Base-by-base conservation (phyloP, 2,797 vertebrate genomes). In the Pseudochirops cupreus region DNA sequence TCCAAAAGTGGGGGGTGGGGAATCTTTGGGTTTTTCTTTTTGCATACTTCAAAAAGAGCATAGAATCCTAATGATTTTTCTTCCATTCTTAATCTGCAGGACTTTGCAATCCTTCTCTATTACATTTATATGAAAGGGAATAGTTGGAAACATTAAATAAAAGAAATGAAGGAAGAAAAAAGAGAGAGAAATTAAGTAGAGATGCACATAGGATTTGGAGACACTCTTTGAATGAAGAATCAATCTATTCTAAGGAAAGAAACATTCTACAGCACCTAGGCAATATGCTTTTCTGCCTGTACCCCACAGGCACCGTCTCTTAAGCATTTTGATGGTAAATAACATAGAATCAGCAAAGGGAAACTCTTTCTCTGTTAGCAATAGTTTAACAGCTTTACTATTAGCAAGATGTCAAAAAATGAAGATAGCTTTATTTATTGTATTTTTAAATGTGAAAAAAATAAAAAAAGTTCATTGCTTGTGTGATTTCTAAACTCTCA, bases 21-120 rank as follows among this genome's bases (percentile, higher is more conserved):
- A 7, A 28, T 58, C 24, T 82, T 92, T 96, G 16, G 55, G 16
- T 97, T 46, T 46, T 46, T 46, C 2, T 98, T 91, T 97, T 96
- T 96, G 74, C 5, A 2, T 97, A 94, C 62, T 74, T 28, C 93
- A 96, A 95, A 62, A 96, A 98, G 95, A 93, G 95, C 95, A n/a
- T 55, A 57, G 93, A 98, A 98, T 97, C 95, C 91, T 95, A 96
- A 97, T 95, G 67, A 97, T 94, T 96, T 95, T 96, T 54, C 92
- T 97, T 96, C 92, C 62, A 91, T 95, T 97, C 97, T 98, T 96
- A 95, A 97, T 97, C 94, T 92, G 93, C 93, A 16, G 67, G 0
- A 0, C 96, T 55, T 89, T 96, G 90, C 93, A 94, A 62, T 91
- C 54, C 74, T 18, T 46, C 1, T 56, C 90, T 91, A 96, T 96